Conservation (phyloP, 2,113 vertebrate genomes). For the Dascyllus trimaculatus region DNA sequence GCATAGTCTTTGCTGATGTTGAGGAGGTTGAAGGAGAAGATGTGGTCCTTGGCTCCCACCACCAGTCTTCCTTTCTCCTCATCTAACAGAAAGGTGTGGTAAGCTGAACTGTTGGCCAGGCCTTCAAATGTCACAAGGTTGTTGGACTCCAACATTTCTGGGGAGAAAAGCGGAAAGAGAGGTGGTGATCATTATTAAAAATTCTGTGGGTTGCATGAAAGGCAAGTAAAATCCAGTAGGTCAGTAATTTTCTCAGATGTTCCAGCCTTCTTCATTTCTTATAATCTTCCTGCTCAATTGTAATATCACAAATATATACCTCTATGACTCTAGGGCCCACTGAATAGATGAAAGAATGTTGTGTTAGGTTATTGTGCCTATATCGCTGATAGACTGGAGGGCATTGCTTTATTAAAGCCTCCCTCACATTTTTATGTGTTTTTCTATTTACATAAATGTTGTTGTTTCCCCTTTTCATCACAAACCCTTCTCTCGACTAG, state of each 20-base stretch:
- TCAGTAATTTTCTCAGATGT: not conserved
- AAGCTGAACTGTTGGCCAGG: slow-evolving; percentile 94
- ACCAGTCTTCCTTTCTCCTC: slow-evolving; percentile 94
- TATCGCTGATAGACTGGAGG: not conserved
- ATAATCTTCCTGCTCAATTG: slow-evolving; percentile 4
- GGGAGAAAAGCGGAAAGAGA: slow-evolving; percentile 67
- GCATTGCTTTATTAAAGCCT: not conserved
- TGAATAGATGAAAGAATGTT: slow-evolving; percentile 4
- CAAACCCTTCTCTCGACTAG: slow-evolving; percentile 13
- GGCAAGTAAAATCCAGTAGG: not conserved
- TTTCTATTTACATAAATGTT: slow-evolving; percentile 12
- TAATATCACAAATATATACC: slow-evolving; percentile 10
- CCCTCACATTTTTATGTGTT: not conserved
- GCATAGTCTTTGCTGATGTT: slow-evolving; percentile 94
- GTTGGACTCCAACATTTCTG: slow-evolving; percentile 98
- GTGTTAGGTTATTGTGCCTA: not conserved
- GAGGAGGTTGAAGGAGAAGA: slow-evolving; percentile 97
- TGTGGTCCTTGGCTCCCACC: slow-evolving; percentile 97
- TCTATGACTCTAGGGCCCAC: not conserved
- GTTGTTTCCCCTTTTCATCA: not conserved
- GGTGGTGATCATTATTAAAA: slow-evolving; percentile 22
- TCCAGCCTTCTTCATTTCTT: slow-evolving; percentile 5
- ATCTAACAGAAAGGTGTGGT: slow-evolving; percentile 97
- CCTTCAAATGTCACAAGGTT: slow-evolving; percentile 94
- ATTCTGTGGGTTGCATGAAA: slow-evolving; percentile 8